Evolutionary conservation across 2,888 invertebrate species (phyloP), one percentile per base, ranked within the genome.

Genomic region (Leptinotarsa rubiginosa): DNA sequence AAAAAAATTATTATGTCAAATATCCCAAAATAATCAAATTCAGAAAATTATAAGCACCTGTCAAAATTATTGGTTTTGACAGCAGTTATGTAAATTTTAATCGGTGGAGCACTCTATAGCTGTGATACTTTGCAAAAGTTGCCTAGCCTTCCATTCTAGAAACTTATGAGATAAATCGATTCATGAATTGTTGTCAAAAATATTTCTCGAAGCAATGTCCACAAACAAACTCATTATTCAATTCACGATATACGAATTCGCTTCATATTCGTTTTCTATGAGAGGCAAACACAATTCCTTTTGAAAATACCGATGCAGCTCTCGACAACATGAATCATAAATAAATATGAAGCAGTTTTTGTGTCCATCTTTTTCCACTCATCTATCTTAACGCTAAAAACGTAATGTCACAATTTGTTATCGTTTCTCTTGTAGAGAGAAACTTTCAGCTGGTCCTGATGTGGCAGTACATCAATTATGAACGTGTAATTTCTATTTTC

Each of bases 341-440:
- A 69, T 69, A 69, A 72, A 56, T 66, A 47, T 72, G 54, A 41
- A 66, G 66, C 56, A 18, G 52, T 65, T 72, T 52, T 72, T 66
- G 41, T 18, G 52, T 4, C 5, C 13, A 31, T 65, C 47, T 47
- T 66, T 54, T 66, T 56, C 25, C 31, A 49, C 52, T 65, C 71
- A 65, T 71, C 52, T 52, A 71, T 71, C 71, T 71, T 71, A 3
- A 18, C 16, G 41, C 20, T 50, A 31, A 71, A 71, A 71, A 71
- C 31, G 13, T 49, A 54, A 65, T 50, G 65, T 71, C 71, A 52
- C 50, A 52, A 65, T 65, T 65, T 52, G 47, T 50, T 65, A 65
- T 25, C 49, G 52, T 67, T 22, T 67, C 49, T 25, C 25, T 49
- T 41, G n/a, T 16, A n/a, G 1, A 10, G 31, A 41, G 62, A 62